Evolutionary conservation across 2,888 invertebrate genomes (phyloP), one percentile per base, ranked within the genome.

Genomic region (Ceriagrion tenellum): DNA sequence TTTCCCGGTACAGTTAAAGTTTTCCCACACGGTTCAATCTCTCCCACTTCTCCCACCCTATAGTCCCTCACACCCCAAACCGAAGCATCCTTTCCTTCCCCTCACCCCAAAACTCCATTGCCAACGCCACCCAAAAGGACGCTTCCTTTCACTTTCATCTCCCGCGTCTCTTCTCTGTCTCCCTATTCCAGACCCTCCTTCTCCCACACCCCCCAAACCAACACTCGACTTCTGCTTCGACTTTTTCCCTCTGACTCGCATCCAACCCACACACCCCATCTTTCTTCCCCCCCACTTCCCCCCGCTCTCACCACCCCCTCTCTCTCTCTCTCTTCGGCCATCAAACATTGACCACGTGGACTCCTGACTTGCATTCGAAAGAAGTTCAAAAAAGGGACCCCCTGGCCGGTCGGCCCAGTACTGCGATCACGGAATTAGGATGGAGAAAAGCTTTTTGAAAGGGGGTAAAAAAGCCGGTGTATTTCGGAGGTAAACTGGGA

Each of bases 121-220:
- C 47, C n/a, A n/a, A 26, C 23, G 69, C 69, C 59, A 59, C n/a
- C 81, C 35, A 81, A 81, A 59, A 81, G 81, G 59, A 59, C 81
- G 81, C 30, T 81, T n/a, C 81, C 81, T 81, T 81, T 81, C 81
- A 81, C 81, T 81, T 81, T 81, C 81, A 81, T 30, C 81, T 26
- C 0, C 16, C 81, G 35, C 26, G 81, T 35, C 69, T 35, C 35
- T 26, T 35, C 81, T 35, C 26, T 16, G 47, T 88, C 18, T 40
- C 88, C 26, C 47, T 47, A 2, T 47, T 47, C 8, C 47, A 2
- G 4, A 4, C 47, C 88, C 47, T 26, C 10, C 35, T 18, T 30
- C 26, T 3, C n/a, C 69, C 40, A 4, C 40, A n/a, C n/a, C 26
- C 10, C n/a, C n/a, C n/a, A n/a, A n/a, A n/a, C n/a, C n/a, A n/a